A percentile compares a stretch with the other conserved stretches of the same genome.
phyloP scores from a whole-genome alignment of 2,113 vertebrate genomes.

The Rhea americana region DNA sequence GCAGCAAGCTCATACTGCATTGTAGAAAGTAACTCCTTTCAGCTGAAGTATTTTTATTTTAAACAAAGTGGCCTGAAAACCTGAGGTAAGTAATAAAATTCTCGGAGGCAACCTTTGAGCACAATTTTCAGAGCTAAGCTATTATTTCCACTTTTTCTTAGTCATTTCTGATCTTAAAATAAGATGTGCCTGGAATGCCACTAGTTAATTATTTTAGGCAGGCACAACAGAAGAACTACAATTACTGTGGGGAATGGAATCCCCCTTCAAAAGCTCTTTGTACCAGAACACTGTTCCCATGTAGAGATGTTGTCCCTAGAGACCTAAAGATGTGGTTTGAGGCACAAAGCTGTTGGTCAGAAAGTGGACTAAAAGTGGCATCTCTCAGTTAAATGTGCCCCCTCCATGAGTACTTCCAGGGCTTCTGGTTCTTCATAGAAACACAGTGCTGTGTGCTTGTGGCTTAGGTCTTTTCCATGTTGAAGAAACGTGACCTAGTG shows the following conservation, averaged over 20 bases:
- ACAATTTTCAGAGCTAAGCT: constrained; percentile 4
- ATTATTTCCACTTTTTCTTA: constrained; percentile 12
- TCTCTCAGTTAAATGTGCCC: neutral
- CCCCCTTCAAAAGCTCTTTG: neutral
- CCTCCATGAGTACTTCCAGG: neutral
- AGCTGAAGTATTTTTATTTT: constrained; percentile 1
- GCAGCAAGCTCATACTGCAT: neutral
- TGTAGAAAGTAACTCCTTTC: neutral
- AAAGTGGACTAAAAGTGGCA: neutral
- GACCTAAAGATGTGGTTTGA: neutral
- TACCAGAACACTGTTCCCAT: neutral
- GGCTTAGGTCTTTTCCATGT: neutral
- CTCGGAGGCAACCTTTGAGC: neutral
- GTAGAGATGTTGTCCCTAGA: neutral
- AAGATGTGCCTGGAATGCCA: neutral
- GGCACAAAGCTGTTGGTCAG: neutral
- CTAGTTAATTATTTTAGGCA: constrained; percentile 37
- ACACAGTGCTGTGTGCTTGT: neutral
- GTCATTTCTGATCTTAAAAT: constrained; percentile 55
- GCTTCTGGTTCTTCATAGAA: neutral
- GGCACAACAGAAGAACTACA: neutral
- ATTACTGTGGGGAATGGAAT: constrained; percentile 29
- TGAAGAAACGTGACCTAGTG: neutral
- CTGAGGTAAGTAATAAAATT: neutral
- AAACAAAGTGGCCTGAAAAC: neutral